Evolutionary conservation across 2,797 vertebrate species (phyloP).

Genomic region (Neosilurus hyrtlii): DNA sequence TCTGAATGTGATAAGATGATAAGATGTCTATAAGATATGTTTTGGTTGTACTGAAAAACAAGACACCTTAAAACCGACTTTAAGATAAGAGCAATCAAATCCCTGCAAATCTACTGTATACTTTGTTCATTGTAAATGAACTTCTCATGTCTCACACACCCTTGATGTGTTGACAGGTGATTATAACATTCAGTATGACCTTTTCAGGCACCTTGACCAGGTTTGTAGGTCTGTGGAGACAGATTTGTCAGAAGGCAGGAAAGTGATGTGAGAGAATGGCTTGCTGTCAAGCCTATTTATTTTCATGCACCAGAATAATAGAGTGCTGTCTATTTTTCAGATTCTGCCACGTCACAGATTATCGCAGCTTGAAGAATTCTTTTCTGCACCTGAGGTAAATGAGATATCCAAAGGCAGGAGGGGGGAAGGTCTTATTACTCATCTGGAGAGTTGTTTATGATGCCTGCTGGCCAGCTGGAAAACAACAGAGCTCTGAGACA

Average conservation of each 20-base stretch:
- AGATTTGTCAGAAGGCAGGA: neutral
- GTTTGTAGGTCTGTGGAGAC: neutral
- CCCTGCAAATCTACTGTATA: neutral
- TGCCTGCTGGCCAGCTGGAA: constrained; percentile 31
- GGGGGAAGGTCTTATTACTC: constrained; percentile 35
- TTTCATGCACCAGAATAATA: constrained; percentile 9
- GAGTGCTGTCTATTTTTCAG: constrained; percentile 15
- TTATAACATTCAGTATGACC: constrained; percentile 12
- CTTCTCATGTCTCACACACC: neutral
- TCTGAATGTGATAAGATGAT: neutral
- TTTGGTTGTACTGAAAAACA: neutral
- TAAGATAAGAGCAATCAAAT: neutral
- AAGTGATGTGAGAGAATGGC: neutral
- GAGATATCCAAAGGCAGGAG: neutral
- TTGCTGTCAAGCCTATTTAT: constrained; percentile 9
- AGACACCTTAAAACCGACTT: neutral
- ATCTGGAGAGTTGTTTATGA: neutral
- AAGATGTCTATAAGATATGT: no score
- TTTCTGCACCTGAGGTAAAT: constrained; percentile 25
- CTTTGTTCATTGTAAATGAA: neutral
- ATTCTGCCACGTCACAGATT: constrained; percentile 29
- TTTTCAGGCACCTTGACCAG: neutral
- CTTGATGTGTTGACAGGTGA: neutral
- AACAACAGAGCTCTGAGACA: constrained; percentile 36
- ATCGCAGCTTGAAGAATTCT: constrained; percentile 23